Evolutionary conservation across 2,888 invertebrate genomes (phyloP), one percentile per base, ranked within the genome.

Genomic region (Anaspis maculata): DNA sequence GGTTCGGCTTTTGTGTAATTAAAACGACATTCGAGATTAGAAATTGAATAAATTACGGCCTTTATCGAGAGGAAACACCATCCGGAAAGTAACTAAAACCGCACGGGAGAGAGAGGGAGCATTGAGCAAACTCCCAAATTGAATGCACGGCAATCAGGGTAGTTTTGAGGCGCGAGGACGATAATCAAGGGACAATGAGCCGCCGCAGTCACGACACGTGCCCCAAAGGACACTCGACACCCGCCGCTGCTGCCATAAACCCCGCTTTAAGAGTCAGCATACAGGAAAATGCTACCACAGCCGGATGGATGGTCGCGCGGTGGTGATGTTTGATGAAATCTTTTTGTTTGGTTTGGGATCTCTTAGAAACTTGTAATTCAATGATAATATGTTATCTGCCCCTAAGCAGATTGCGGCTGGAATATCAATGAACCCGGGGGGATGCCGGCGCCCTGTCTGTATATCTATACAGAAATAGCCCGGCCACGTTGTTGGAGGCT

Each of bases 371-470:
- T 56, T 54, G 56, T 58, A 58, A 58, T 58, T 57, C 57, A 56
- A 52, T 52, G 57, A 58, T 58, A 56, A 58, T 55, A 54, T 52
- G 55, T 57, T 58, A 58, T 58, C 57, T 58, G 55, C 56, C 57
- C 57, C 35, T 39, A 37, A 57, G 51, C 57, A 58, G 57, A 57
- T 58, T 58, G 57, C 47, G 56, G 56, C 19, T 19, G 46, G 55
- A 51, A 57, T 57, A 56, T 39, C 21, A 39, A 39, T 28, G 30
- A 22, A 21, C 25, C 12, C n/a, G n/a, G n/a, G n/a, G n/a, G n/a
- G n/a, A n/a, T n/a, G n/a, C n/a, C n/a, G n/a, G n/a, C n/a, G n/a
- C n/a, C n/a, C n/a, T n/a, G n/a, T n/a, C n/a, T n/a, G n/a, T n/a
- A n/a, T n/a, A n/a, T n/a, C n/a, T n/a, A n/a, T n/a, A n/a, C n/a